These are phyloP conservation scores for Anguilla pacifica DNA, from an alignment of 2,797 vertebrate species.

Conservation along the genomic window DNA sequence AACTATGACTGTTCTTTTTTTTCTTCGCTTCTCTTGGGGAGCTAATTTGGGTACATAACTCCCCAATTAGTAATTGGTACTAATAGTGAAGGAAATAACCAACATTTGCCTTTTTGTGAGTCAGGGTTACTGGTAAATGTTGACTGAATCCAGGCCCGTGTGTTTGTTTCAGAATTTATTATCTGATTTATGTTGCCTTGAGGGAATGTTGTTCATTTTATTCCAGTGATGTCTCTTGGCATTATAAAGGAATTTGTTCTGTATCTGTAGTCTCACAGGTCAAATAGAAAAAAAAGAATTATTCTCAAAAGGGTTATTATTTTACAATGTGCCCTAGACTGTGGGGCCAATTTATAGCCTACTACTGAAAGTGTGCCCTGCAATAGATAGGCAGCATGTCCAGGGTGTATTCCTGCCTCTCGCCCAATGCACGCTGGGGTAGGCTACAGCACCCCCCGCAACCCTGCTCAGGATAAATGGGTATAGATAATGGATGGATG, in stretches of 20 bases:
- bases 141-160: not conserved
- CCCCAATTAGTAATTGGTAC: not conserved
- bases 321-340: not conserved
- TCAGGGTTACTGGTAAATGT: not conserved
- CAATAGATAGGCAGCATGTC: too few species aligned
- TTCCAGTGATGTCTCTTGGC: not conserved
- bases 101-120: not conserved
- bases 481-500: too few species aligned
- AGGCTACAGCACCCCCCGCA: too few species aligned
- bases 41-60: not conserved
- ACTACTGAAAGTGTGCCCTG: not conserved
- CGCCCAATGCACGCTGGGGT: too few species aligned
- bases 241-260: not conserved
- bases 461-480: too few species aligned
- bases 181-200: not conserved
- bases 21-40: not conserved
- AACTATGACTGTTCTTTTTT: not conserved
- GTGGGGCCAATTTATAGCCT: not conserved
- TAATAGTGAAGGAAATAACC: not conserved
- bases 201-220: not conserved
- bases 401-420: too few species aligned
- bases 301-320: not conserved
- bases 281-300: not conserved
- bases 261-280: not conserved
- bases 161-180: not conserved